A percentile compares a stretch with the other conserved stretches of the same genome.
phyloP scores from a whole-genome alignment of 2,113 vertebrate species.

The Corydoras maculifer region DNA sequence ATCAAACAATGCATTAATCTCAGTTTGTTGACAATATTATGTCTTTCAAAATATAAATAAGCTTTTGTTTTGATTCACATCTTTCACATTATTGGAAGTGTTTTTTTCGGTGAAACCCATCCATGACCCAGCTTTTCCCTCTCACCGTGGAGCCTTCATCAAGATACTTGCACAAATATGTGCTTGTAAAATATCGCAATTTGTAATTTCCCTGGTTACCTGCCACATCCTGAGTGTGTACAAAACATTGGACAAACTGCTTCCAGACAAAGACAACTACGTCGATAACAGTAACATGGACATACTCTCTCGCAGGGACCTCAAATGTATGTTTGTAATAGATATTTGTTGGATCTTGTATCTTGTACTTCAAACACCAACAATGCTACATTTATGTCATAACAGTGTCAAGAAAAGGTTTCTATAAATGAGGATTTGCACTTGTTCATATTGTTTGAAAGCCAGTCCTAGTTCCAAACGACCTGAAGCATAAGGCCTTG shows the following conservation, averaged over 20 bases:
- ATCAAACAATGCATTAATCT: conserved; percentile 29
- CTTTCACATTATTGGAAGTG: conserved; percentile 19
- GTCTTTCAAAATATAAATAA: conserved; percentile 23
- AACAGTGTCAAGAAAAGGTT: too few relatives aligned
- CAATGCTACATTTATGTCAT: too few relatives aligned
- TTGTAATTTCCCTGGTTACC: conserved; percentile 31
- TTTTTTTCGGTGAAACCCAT: background rate
- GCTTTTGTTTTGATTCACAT: conserved; percentile 33
- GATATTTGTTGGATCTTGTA: background rate
- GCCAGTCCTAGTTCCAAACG: too few relatives aligned
- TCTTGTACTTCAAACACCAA: too few relatives aligned
- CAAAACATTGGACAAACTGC: conserved; percentile 16
- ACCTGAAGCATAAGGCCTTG: too few relatives aligned
- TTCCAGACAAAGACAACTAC: conserved; percentile 21
- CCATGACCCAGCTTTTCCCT: background rate
- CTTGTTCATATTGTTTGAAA: too few relatives aligned
- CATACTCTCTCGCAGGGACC: background rate
- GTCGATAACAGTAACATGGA: conserved; percentile 3
- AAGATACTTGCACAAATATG: conserved; percentile 17
- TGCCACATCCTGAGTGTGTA: conserved; percentile 32
- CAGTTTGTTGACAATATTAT: conserved; percentile 6
- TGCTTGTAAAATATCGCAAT: conserved; percentile 16
- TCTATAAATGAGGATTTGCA: too few relatives aligned
- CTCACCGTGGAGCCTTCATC: background rate
- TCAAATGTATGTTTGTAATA: background rate